Evolutionary conservation across 1,140 invertebrate genomes (phyloP).

Genomic region (Maconellicoccus hirsutus): DNA sequence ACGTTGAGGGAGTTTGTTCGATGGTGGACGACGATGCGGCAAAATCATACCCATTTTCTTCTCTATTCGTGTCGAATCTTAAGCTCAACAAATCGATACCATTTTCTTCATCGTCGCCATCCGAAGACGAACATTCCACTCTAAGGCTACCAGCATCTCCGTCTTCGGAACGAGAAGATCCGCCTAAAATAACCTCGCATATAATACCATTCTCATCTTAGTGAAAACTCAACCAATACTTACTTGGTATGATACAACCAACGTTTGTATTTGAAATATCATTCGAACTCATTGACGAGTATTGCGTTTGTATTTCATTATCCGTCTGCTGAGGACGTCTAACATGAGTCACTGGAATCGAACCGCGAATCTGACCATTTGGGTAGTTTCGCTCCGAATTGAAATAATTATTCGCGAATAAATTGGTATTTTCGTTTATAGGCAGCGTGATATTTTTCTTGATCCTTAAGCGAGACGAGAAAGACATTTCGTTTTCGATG

Average conservation of each 20-base stretch:
- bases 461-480: background rate
- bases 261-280: slow-evolving; percentile 10
- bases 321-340: background rate
- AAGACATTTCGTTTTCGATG: slow-evolving; percentile 12
- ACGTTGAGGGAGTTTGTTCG: background rate
- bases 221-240: background rate
- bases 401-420: background rate
- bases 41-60: background rate
- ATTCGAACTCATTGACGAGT: background rate
- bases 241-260: background rate
- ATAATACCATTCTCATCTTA: background rate
- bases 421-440: background rate
- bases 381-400: background rate
- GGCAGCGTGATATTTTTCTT: slow-evolving; percentile 14
- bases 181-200: background rate
- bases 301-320: background rate
- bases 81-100: slow-evolving; percentile 2
- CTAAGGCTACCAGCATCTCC: background rate
- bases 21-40: background rate
- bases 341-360: background rate
- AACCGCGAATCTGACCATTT: background rate
- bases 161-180: slow-evolving; percentile 2
- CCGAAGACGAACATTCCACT: slow-evolving; percentile 14
- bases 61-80: background rate
- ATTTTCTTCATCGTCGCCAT: slow-evolving; percentile 7